Evolutionary conservation across 2,797 vertebrate species (phyloP).

Genomic region (Molossus molossus): DNA sequence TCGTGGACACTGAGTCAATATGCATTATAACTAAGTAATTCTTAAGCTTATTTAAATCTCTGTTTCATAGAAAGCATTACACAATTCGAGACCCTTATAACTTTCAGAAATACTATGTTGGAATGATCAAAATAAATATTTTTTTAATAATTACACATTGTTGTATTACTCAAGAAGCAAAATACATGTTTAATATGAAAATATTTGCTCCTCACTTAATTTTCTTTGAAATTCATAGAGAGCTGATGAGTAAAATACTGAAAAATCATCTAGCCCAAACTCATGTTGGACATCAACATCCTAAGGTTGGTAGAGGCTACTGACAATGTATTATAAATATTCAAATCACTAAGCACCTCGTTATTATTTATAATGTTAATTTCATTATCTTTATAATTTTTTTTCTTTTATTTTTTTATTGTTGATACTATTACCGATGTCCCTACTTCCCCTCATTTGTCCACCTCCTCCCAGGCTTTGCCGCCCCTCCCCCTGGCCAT

Average conservation of each 20-base stretch:
- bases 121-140: neutral
- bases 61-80: neutral
- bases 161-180: neutral
- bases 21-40: neutral
- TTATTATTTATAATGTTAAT: slow-evolving; percentile 18
- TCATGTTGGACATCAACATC: neutral
- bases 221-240: neutral
- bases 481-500: too few relatives aligned
- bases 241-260: neutral
- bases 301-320: neutral
- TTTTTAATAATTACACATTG: neutral
- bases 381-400: neutral
- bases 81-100: neutral
- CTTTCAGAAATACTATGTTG: neutral
- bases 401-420: too few relatives aligned
- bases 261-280: neutral
- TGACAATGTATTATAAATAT: neutral
- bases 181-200: neutral
- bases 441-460: too few relatives aligned
- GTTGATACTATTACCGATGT: too few relatives aligned
- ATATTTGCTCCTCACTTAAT: neutral
- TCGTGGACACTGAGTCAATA: neutral
- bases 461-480: too few relatives aligned
- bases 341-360: neutral
- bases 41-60: neutral